These are phyloP conservation scores for Triops cancriformis DNA, from an alignment of 1,140 invertebrate genomes.

Conservation along the genomic window DNA sequence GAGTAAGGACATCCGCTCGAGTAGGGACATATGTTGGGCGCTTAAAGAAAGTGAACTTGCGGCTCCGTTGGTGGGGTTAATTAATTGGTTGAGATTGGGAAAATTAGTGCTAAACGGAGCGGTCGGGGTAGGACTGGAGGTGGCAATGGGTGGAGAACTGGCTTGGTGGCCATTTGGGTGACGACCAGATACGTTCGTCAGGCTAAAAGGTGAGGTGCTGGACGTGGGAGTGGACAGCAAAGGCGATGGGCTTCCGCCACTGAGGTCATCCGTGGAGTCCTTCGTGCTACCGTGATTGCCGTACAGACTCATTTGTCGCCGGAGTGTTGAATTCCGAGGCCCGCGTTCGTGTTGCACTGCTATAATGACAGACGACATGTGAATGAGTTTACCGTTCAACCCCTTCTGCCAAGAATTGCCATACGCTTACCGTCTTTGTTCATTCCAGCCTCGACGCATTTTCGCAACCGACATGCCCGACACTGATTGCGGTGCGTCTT, in stretches of 20 bases:
- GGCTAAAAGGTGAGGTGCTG: conserved; percentile 8
- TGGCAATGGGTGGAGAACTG: conserved; percentile 12
- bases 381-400: background rate
- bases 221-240: conserved; percentile 20
- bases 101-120: conserved; percentile 13
- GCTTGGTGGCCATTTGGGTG: conserved; percentile 4
- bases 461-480: conserved; percentile 46
- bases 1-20: conserved; percentile 21
- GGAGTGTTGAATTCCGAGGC: conserved; percentile 83
- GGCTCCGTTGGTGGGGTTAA: conserved; percentile 18
- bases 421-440: conserved; percentile 46
- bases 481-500: conserved; percentile 70
- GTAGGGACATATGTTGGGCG: conserved; percentile 22
- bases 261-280: conserved; percentile 23
- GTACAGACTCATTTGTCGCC: conserved; percentile 72
- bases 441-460: conserved; percentile 50
- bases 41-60: conserved; percentile 26
- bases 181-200: background rate
- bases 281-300: conserved; percentile 45
- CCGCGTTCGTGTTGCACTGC: conserved; percentile 97
- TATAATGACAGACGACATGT: conserved; percentile 41
- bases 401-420: background rate
- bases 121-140: conserved; percentile 18
- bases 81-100: background rate
- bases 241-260: conserved; percentile 14